phyloP scores from a whole-genome alignment of 2,113 vertebrate species.

The Phaethornis superciliosus region DNA sequence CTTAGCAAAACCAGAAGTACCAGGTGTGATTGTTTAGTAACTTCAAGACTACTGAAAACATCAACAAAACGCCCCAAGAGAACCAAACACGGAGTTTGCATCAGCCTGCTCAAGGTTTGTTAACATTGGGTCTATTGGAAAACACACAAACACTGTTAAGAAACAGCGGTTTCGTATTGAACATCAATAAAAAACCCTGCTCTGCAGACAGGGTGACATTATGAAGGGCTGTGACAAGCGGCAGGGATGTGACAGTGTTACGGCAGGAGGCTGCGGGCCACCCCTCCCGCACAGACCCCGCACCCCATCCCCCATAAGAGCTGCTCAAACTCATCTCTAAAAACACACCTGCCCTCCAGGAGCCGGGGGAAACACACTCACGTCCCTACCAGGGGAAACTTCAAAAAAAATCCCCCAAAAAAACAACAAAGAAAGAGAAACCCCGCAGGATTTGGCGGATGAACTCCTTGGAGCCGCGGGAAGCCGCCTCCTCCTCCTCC shows the following conservation, averaged over 20 bases:
- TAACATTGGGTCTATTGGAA: background rate
- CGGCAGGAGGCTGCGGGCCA: fast-evolving
- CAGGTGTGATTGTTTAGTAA: background rate
- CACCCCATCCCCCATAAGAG: too few species aligned
- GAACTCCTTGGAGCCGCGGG: background rate
- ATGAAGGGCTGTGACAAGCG: background rate
- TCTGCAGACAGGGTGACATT: fast-evolving
- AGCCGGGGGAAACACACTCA: background rate
- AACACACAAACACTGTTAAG: fast-evolving
- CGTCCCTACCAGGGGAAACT: background rate
- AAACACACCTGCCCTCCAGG: background rate
- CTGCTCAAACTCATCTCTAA: fast-evolving
- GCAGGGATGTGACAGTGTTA: fast-evolving
- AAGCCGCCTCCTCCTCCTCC: background rate
- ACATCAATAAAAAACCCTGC: background rate
- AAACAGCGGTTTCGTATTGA: fast-evolving
- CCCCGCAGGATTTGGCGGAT: background rate
- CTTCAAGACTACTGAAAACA: background rate
- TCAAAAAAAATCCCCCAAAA: too few species aligned
- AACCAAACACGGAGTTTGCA: background rate
- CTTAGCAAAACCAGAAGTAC: background rate
- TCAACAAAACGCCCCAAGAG: background rate
- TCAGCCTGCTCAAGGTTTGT: background rate
- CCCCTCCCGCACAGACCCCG: too few species aligned
- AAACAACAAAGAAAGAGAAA: too few species aligned